phyloP scores from a whole-genome alignment of 2,113 vertebrate species.

The Ariopsis seemanni region DNA sequence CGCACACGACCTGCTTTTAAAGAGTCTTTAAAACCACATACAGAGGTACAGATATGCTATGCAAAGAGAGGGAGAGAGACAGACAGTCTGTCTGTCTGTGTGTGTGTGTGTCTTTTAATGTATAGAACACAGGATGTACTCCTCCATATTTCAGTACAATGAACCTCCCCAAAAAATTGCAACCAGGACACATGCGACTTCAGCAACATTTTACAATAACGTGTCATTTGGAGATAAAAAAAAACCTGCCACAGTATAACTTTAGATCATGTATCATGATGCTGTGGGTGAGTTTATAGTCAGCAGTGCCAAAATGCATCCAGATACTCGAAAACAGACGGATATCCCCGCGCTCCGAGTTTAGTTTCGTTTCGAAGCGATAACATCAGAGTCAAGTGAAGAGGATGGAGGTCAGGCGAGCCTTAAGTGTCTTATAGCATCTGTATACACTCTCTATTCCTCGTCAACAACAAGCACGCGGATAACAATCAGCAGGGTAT shows the following conservation, averaged over 20 bases:
- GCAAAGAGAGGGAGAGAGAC: background rate
- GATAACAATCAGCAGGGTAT: constrained; percentile 54
- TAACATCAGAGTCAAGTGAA: constrained; percentile 19
- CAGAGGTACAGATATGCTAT: background rate
- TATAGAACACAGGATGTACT: background rate
- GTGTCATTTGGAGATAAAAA: background rate
- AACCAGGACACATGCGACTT: background rate
- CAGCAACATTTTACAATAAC: background rate
- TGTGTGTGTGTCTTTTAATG: background rate
- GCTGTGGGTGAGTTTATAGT: background rate
- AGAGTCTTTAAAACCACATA: constrained; percentile 31
- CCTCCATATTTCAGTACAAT: background rate
- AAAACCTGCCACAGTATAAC: background rate
- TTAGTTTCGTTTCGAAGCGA: background rate
- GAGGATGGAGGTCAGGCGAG: constrained; percentile 4
- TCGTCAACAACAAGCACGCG: constrained; percentile 55
- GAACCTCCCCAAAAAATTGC: background rate
- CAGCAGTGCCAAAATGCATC: background rate
- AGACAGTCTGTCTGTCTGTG: background rate
- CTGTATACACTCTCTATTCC: constrained; percentile 19
- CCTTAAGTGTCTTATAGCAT: constrained; percentile 15
- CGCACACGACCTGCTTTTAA: constrained; percentile 31
- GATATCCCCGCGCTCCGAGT: background rate
- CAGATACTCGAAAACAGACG: background rate
- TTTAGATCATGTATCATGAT: background rate